These are phyloP conservation scores for Lepidochrysops patricia DNA, from an alignment of 2,888 invertebrate species.

Conservation along the genomic window DNA sequence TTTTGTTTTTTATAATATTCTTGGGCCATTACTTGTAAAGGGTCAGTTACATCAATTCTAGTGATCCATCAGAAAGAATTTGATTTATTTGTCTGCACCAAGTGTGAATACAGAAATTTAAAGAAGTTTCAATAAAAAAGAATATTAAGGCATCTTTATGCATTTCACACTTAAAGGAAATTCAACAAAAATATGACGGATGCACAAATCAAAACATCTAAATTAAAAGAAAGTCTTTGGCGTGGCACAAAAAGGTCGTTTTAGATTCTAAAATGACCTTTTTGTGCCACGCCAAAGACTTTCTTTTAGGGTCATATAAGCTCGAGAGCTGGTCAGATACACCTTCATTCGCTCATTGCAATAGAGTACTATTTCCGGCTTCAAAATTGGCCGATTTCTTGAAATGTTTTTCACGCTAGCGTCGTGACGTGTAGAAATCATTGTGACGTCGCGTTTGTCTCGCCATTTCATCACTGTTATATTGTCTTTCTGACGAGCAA, in stretches of 20 bases:
- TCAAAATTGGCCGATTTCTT: slow-evolving; percentile 13
- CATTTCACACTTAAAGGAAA: slow-evolving; percentile 5
- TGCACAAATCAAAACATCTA: too few species aligned
- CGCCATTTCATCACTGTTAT: slow-evolving; percentile 19
- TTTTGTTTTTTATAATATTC: slow-evolving; percentile 17
- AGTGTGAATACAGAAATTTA: slow-evolving; percentile 21
- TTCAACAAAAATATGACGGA: slow-evolving; percentile 7
- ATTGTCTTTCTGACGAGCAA: slow-evolving; percentile 21
- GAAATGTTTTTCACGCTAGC: slow-evolving; percentile 17
- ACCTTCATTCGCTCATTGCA: too few species aligned
- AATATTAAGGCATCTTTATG: slow-evolving; percentile 13
- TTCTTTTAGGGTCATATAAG: too few species aligned
- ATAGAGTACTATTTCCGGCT: too few species aligned
- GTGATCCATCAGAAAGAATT: slow-evolving; percentile 20
- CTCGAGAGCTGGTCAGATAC: too few species aligned
- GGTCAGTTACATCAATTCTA: slow-evolving; percentile 18
- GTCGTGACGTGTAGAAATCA: slow-evolving; percentile 14
- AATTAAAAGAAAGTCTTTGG: too few species aligned
- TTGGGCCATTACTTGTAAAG: slow-evolving; percentile 9
- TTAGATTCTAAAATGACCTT: too few species aligned
- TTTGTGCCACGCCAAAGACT: too few species aligned
- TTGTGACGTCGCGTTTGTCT: slow-evolving; percentile 21
- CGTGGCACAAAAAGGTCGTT: too few species aligned
- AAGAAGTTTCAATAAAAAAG: slow-evolving; percentile 9
- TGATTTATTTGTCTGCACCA: slow-evolving; percentile 21